Evolutionary conservation across 35 echinoderm and acorn worm genomes (phyloP).

Genomic region (Lytechinus pictus): DNA sequence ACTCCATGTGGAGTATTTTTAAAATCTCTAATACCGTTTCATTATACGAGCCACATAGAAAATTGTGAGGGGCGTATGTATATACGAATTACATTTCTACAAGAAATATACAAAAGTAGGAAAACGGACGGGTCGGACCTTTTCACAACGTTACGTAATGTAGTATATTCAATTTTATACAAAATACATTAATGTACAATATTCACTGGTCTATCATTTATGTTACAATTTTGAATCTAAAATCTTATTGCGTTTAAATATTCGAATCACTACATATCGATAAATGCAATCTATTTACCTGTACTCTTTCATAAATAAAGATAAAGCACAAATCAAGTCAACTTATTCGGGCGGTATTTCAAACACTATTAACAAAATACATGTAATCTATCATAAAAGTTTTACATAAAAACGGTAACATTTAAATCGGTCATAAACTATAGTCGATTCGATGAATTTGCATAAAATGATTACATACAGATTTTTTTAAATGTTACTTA

Average conservation of each 20-base stretch:
- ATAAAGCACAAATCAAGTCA: neutral
- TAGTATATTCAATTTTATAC: slow-evolving; percentile 10
- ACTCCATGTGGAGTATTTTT: neutral
- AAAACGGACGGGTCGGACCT: slow-evolving; percentile 34
- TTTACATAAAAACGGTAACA: no score
- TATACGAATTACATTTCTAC: neutral
- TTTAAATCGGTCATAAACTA: no score
- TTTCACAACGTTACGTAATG: slow-evolving; percentile 31
- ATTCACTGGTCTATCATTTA: slow-evolving; percentile 1
- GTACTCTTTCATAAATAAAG: neutral
- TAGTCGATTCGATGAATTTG: no score
- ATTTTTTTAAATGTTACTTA: no score
- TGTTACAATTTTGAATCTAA: neutral
- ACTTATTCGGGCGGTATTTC: neutral
- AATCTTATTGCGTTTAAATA: neutral
- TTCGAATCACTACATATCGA: neutral
- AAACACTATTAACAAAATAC: neutral
- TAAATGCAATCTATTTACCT: neutral
- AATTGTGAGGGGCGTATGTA: neutral
- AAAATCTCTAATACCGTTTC: neutral
- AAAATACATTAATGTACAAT: slow-evolving; percentile 11
- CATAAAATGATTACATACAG: no score
- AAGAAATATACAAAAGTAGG: slow-evolving; percentile 45
- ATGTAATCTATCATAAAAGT: no score
- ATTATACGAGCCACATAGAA: neutral